Base-by-base conservation (phyloP, 1,140 invertebrate species). In the Tachypleus tridentatus region DNA sequence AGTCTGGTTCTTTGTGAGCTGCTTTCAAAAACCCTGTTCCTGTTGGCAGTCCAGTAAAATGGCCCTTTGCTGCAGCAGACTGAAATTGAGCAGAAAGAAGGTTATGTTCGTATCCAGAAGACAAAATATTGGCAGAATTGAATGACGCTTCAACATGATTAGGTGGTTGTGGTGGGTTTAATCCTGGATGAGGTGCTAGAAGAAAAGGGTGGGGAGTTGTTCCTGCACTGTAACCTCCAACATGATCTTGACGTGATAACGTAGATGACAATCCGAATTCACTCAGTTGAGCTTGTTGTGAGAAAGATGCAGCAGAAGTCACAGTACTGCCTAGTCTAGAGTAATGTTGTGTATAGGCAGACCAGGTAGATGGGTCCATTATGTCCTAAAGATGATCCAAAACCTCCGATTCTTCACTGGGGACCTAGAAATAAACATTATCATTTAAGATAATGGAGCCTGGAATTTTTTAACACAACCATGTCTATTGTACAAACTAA, bases 271-370 rank as follows among this genome's bases (percentile, higher is more conserved):
- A 60, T 11, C 61, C 56, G 5, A 70, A 52, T 49, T 70, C 67
- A 60, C 67, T 69, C 58, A 70, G 63, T 56, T 66, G 64, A 57
- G 62, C 61, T 56, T 50, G 53, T 29, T 68, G 69, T 4, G 64
- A 10, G n/a, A n/a, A 7, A 60, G 64, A 56, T 56, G 54, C 49
- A 10, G 64, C 66, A 3, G 64, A 7, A 66, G 67, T 70, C 47
- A 62, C 68, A 49, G 62, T 48, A 58, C 62, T 64, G 53, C 68
- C 68, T 51, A 71, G 54, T 4, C 70, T 61, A 10, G 67, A 64
- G 53, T 69, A 69, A 63, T 71, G 70, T 53, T 71, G 70, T 61
- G 67, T 67, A 61, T 71, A 71, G 47, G 70, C 65, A 59, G 70
- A 67, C 70, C 70, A 71, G 60, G 68, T 56, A 49, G 65, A 63